Conservation (phyloP, 2,888 invertebrate genomes). For the Pseudanteris insignis region DNA sequence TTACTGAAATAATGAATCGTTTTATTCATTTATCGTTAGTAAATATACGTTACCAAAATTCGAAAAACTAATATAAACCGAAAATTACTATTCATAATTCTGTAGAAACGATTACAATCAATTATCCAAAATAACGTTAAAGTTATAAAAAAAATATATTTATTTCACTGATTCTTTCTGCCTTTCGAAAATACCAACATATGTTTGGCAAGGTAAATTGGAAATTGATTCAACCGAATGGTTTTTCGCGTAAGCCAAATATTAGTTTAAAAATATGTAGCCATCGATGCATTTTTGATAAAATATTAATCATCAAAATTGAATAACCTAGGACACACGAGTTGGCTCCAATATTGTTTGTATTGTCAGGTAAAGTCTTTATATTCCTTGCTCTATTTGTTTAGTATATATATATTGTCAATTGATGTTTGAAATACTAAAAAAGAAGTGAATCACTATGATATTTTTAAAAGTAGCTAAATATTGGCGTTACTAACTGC, state of each 20-base stretch:
- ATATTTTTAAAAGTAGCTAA: slow-evolving; percentile 36
- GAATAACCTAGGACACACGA: slow-evolving; percentile 30
- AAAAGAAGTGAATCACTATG: slow-evolving; percentile 32
- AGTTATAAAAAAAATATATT: too few species aligned
- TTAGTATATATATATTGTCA: slow-evolving; percentile 39
- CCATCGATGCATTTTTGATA: slow-evolving; percentile 35
- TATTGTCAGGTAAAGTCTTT: slow-evolving; percentile 37
- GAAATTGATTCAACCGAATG: slow-evolving; percentile 37
- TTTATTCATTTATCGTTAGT: too few species aligned
- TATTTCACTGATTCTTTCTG: slow-evolving; percentile 13
- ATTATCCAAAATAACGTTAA: too few species aligned
- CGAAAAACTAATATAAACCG: too few species aligned
- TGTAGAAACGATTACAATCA: too few species aligned
- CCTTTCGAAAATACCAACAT: slow-evolving; percentile 11
- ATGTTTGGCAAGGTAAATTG: slow-evolving; percentile 30
- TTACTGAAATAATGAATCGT: too few species aligned
- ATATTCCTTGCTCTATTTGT: slow-evolving; percentile 39
- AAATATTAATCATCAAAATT: slow-evolving; percentile 38
- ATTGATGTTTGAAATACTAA: slow-evolving; percentile 38
- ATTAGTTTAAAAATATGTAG: slow-evolving; percentile 34
- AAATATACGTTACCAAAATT: too few species aligned
- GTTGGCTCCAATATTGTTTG: slow-evolving; percentile 35
- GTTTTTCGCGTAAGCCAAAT: slow-evolving; percentile 30
- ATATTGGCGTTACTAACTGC: slow-evolving; percentile 29
- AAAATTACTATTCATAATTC: too few species aligned